These are phyloP conservation scores for Teleopsis dalmanni DNA, from an alignment of 1,140 invertebrate species.

Conservation along the genomic window DNA sequence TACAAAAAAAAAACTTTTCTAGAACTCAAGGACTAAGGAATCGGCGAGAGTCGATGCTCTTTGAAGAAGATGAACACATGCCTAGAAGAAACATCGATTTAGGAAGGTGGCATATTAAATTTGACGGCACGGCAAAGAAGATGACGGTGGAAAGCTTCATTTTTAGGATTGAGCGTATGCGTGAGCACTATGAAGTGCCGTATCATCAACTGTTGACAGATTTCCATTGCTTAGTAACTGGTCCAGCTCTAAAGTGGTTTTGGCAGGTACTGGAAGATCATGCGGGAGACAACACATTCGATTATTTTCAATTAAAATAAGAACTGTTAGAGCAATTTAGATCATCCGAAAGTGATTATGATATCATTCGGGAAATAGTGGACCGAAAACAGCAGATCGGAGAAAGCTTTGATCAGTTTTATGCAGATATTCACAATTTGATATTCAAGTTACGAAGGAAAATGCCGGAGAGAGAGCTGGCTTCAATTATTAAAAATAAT, in stretches of 20 bases:
- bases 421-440: background rate
- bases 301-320: background rate
- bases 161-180: background rate
- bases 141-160: slow-evolving; percentile 3
- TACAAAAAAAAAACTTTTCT: too few relatives aligned
- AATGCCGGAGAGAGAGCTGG: background rate
- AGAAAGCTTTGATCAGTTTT: slow-evolving; percentile 5
- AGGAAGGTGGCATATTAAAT: slow-evolving; percentile 1
- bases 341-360: background rate
- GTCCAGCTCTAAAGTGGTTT: background rate
- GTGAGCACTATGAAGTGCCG: background rate
- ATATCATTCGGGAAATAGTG: background rate
- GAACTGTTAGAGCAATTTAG: background rate
- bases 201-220: background rate
- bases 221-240: background rate
- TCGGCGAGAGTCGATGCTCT: too few relatives aligned
- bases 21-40: too few relatives aligned
- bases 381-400: background rate
- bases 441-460: background rate
- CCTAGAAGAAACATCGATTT: too few relatives aligned
- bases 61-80: too few relatives aligned
- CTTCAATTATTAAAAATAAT: background rate
- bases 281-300: background rate
- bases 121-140: background rate
- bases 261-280: background rate